phyloP scores from a whole-genome alignment of 2,113 vertebrate genomes.

The Leptobrachium ailaonicum region DNA sequence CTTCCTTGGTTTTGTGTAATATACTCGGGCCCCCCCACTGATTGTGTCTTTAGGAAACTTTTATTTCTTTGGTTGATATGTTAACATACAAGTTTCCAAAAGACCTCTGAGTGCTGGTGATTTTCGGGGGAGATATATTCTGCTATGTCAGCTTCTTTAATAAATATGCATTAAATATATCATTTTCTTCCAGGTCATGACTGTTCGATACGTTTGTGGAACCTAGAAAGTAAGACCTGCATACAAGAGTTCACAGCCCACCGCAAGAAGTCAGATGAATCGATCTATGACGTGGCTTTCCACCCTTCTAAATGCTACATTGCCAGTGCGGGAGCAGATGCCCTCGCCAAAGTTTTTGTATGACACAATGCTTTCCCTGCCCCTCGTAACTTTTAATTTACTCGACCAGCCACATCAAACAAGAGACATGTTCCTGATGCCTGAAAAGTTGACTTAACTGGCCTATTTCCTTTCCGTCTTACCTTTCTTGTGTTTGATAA shows the following conservation, averaged over 20 bases:
- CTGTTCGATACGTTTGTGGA: constrained; percentile 98
- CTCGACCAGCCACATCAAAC: constrained; percentile 74
- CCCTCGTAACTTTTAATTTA: constrained; percentile 66
- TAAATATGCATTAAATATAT: too few relatives aligned
- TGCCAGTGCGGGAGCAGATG: constrained; percentile 94
- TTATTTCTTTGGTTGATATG: too few relatives aligned
- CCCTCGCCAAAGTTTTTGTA: constrained; percentile 99
- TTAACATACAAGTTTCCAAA: too few relatives aligned
- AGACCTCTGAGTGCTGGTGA: too few relatives aligned
- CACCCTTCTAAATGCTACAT: constrained; percentile 97
- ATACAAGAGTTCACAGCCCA: constrained; percentile 98
- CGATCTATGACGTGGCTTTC: constrained; percentile 97
- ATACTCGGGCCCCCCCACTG: too few relatives aligned
- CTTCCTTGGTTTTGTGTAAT: too few relatives aligned
- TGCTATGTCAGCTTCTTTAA: too few relatives aligned
- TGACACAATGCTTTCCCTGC: constrained; percentile 75
- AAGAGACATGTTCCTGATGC: constrained; percentile 52
- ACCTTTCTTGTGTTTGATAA: constrained; percentile 57
- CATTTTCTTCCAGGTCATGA: constrained; percentile 82
- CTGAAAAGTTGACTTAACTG: constrained; percentile 55
- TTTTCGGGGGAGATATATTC: too few relatives aligned
- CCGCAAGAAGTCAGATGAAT: constrained; percentile 96
- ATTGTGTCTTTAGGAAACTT: too few relatives aligned
- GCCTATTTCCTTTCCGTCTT: constrained; percentile 56
- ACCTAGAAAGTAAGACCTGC: constrained; percentile 98